Evolutionary conservation across 2,113 vertebrate species (phyloP).

Genomic region (Cairina moschata): DNA sequence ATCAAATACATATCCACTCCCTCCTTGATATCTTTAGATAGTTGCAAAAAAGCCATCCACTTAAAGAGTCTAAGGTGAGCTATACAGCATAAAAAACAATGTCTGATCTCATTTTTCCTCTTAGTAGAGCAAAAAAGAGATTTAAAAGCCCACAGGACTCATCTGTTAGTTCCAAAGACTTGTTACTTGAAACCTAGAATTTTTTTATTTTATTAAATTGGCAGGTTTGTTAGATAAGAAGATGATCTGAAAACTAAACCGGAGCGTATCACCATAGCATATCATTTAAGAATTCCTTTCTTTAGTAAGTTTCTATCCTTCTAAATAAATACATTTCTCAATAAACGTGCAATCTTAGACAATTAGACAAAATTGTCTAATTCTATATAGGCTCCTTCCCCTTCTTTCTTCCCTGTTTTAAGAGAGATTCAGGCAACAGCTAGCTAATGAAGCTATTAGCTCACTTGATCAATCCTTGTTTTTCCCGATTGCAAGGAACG

Average conservation of each 20-base stretch:
- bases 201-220: not conserved
- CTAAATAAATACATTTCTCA: fast-evolving
- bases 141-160: not conserved
- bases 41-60: not conserved
- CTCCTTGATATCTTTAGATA: not conserved
- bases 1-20: not conserved
- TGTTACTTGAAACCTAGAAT: not conserved
- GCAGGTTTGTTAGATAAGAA: not conserved
- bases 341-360: fast-evolving
- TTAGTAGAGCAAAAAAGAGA: not conserved
- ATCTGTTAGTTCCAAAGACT: not conserved
- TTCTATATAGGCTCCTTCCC: too few relatives aligned
- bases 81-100: not conserved
- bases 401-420: fast-evolving
- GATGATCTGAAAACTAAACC: not conserved
- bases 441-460: not conserved
- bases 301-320: not conserved
- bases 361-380: not conserved
- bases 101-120: not conserved
- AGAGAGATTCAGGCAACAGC: not conserved
- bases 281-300: not conserved
- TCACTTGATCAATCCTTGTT: not conserved
- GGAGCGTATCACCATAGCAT: fast-evolving
- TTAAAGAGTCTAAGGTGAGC: not conserved
- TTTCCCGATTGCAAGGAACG: not conserved